Percentiles rank a stretch among this genome's conserved stretches.
phyloP scores from a whole-genome alignment of 2,113 vertebrate genomes.

The Parotia lawesii region DNA sequence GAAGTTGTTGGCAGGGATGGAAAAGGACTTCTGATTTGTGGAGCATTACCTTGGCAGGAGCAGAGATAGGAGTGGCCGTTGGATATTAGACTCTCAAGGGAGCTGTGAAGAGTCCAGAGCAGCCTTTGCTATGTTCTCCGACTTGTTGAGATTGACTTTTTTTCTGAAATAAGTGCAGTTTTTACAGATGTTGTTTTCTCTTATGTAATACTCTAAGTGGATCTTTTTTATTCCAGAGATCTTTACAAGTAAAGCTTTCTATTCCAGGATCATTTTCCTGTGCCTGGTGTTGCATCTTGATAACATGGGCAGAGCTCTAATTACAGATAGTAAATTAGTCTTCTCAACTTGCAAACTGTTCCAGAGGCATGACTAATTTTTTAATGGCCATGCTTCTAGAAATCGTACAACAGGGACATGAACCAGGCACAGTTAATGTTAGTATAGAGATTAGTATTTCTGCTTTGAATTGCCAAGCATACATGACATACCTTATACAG shows the following conservation, averaged over 20 bases:
- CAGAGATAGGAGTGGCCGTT: not conserved
- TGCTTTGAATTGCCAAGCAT: conserved; percentile 7
- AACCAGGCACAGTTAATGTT: not conserved
- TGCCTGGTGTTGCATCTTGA: not conserved
- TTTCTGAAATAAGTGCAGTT: not conserved
- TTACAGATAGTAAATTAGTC: conserved; percentile 39
- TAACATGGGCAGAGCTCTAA: not conserved
- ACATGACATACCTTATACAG: not conserved
- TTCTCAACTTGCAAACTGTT: conserved; percentile 17
- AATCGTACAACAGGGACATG: conserved; percentile 1
- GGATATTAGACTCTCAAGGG: not conserved
- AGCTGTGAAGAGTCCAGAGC: not conserved
- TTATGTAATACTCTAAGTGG: not conserved
- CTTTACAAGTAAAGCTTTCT: not conserved
- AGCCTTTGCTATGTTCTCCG: not conserved
- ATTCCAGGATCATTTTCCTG: not conserved
- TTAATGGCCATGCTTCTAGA: not conserved
- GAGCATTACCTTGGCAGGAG: not conserved
- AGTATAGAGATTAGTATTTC: not conserved
- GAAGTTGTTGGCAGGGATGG: not conserved
- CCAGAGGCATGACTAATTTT: conserved; percentile 21
- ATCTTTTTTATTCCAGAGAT: not conserved
- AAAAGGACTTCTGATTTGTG: not conserved
- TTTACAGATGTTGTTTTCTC: not conserved
- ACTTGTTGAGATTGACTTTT: not conserved